Conservation (phyloP, 64 coral and sea anemone species). For the Anthopleura sola region DNA sequence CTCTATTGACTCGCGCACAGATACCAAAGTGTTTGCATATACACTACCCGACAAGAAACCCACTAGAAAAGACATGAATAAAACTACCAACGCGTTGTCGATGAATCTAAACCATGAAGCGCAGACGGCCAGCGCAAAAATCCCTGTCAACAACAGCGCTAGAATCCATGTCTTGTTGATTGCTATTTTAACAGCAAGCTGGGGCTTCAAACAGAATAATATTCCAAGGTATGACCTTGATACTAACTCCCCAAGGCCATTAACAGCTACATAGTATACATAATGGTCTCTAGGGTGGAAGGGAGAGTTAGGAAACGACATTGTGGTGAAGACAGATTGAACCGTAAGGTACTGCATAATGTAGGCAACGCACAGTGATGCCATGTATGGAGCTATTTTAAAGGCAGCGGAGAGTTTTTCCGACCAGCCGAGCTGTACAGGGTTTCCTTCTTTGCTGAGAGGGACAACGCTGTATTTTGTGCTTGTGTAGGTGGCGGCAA, state of each 20-base stretch:
- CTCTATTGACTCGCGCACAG: slow-evolving; percentile 52
- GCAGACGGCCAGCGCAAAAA: slow-evolving; percentile 42
- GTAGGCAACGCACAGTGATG: slow-evolving; percentile 49
- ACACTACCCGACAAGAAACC: slow-evolving; percentile 68
- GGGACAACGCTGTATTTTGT: slow-evolving; percentile 38
- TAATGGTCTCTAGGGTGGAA: slow-evolving; percentile 80
- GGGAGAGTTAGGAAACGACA: slow-evolving; percentile 59
- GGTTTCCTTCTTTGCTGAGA: background rate
- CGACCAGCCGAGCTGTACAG: slow-evolving; percentile 27
- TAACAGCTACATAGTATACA: slow-evolving; percentile 65
- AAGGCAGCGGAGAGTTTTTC: slow-evolving; percentile 57
- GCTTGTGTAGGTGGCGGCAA: slow-evolving; percentile 42
- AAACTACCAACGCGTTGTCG: slow-evolving; percentile 37
- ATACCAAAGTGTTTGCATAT: slow-evolving; percentile 62
- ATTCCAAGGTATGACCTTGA: slow-evolving; percentile 63
- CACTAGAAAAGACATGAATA: slow-evolving; percentile 59
- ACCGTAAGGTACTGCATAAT: slow-evolving; percentile 70
- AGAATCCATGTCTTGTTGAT: slow-evolving; percentile 73
- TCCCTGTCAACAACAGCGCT: slow-evolving; percentile 31
- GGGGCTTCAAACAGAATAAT: slow-evolving; percentile 45
- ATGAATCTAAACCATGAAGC: slow-evolving; percentile 74
- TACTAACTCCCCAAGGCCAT: slow-evolving; percentile 61
- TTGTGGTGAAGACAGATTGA: slow-evolving; percentile 78
- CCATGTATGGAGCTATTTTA: slow-evolving; percentile 58
- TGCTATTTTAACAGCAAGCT: slow-evolving; percentile 37